Evolutionary conservation across 2,797 vertebrate genomes (phyloP).

Genomic region (Diceros bicornis): DNA sequence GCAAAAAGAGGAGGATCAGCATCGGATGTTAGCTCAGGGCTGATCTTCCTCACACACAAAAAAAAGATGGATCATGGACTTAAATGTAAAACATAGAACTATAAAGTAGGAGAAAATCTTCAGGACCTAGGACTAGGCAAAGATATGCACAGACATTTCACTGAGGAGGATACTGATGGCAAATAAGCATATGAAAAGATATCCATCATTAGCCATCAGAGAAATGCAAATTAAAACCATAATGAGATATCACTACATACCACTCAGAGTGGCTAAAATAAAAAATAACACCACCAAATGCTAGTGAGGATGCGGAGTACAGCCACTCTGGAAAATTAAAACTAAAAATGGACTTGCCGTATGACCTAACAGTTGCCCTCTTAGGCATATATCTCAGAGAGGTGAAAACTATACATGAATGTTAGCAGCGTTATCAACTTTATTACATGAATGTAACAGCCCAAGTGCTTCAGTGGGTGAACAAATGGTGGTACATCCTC

Average conservation of each 20-base stretch:
- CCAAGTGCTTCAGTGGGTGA: background rate
- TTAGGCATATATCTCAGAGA: background rate
- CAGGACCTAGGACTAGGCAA: background rate
- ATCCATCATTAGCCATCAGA: background rate
- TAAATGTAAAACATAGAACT: background rate
- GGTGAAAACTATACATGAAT: background rate
- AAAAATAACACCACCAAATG: background rate
- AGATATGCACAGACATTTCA: background rate
- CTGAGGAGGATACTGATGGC: background rate
- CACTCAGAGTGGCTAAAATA: background rate
- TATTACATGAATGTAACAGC: background rate
- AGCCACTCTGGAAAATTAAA: slow-evolving; percentile 25
- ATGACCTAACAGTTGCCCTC: background rate
- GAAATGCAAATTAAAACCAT: background rate
- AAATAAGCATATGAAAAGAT: background rate
- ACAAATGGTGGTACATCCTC: background rate
- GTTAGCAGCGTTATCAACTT: background rate
- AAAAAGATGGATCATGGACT: background rate
- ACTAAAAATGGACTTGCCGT: background rate
- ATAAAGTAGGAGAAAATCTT: background rate
- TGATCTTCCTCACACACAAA: no score
- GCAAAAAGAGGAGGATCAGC: no score
- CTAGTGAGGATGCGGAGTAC: background rate
- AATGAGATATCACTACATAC: background rate
- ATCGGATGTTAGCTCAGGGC: no score